A percentile compares a stretch with the other conserved stretches of the same genome.
phyloP scores from a whole-genome alignment of 2,888 invertebrate genomes.

The Ochropacha duplaris region DNA sequence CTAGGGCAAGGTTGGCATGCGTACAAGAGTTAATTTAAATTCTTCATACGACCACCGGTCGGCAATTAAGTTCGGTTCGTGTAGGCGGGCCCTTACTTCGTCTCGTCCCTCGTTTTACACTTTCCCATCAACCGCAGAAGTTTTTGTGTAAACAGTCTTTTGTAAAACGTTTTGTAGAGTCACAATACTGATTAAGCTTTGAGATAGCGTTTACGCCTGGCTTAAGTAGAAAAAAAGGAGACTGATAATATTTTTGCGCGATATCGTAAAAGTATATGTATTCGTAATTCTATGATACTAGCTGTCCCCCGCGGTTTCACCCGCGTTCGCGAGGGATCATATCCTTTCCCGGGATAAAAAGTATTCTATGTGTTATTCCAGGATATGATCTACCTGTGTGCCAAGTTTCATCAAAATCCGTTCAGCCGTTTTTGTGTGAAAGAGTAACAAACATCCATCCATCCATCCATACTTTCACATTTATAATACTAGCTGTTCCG shows the following conservation, averaged over 20 bases:
- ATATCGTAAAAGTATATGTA: not conserved
- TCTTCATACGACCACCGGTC: constrained; percentile 28
- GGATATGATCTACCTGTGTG: too few relatives aligned
- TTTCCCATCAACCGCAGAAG: not conserved
- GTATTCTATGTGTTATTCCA: too few relatives aligned
- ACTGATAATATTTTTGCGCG: not conserved
- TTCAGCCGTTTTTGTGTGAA: too few relatives aligned
- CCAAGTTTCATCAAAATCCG: too few relatives aligned
- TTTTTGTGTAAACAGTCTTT: not conserved
- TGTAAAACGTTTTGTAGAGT: not conserved
- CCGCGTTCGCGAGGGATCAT: too few relatives aligned
- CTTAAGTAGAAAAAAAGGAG: not conserved
- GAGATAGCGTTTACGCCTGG: not conserved
- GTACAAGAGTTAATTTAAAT: constrained; percentile 41
- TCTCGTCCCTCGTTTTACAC: not conserved
- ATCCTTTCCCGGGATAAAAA: too few relatives aligned
- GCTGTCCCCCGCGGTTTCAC: too few relatives aligned
- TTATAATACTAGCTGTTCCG: too few relatives aligned
- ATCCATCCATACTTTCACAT: too few relatives aligned
- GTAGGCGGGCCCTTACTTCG: constrained; percentile 29
- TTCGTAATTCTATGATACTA: too few relatives aligned
- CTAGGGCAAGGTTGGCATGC: constrained; percentile 34
- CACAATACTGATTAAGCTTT: constrained; percentile 2
- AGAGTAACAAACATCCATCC: too few relatives aligned
- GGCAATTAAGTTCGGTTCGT: constrained; percentile 32